phyloP scores from a whole-genome alignment of 2,888 invertebrate species.

The Tridacna crocea region DNA sequence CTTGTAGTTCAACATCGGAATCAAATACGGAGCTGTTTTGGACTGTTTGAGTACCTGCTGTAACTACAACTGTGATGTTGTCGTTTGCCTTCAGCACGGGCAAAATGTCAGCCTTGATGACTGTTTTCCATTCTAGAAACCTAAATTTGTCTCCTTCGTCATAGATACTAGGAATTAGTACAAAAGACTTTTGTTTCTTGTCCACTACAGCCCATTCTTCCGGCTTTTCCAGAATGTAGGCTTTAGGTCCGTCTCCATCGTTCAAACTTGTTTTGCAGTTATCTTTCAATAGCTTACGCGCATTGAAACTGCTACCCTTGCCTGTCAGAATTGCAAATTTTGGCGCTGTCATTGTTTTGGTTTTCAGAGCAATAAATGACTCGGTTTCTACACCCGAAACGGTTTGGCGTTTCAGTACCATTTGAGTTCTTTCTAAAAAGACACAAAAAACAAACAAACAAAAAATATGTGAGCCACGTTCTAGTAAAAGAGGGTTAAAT shows the following conservation, averaged over 20 bases:
- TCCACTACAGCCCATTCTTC: background rate
- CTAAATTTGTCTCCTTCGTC: background rate
- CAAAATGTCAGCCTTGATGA: background rate
- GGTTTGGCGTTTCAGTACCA: background rate
- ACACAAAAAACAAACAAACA: background rate
- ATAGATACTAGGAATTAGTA: background rate
- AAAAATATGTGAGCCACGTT: too few relatives aligned
- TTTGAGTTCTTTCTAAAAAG: background rate
- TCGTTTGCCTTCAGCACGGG: background rate
- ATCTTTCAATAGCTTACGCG: background rate
- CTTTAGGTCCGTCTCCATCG: background rate
- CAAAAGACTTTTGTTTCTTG: background rate
- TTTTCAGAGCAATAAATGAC: background rate
- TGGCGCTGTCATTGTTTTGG: background rate
- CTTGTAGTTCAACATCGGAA: background rate
- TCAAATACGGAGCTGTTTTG: background rate
- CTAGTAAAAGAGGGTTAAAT: too few relatives aligned
- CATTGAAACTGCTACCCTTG: constrained; percentile 8
- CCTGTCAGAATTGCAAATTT: constrained; percentile 2
- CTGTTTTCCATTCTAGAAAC: background rate
- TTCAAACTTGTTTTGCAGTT: background rate
- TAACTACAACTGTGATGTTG: background rate
- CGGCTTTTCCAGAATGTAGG: background rate
- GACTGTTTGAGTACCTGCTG: background rate
- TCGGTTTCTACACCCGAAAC: constrained; percentile 11